Base-by-base conservation (phyloP, 2,888 invertebrate genomes). In the Lamellibrachia satsuma region DNA sequence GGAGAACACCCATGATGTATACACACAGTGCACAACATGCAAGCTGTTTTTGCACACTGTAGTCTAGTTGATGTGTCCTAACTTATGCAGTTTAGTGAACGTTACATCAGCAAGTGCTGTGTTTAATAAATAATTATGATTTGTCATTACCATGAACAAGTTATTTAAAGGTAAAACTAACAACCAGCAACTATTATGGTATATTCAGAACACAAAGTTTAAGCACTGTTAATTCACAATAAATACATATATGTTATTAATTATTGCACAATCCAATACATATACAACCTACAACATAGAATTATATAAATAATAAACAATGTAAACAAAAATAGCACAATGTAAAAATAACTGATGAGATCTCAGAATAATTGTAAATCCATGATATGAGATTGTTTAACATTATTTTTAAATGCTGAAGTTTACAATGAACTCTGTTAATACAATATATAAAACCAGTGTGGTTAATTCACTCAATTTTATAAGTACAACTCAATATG, bases 371-470 rank as follows among this genome's bases (percentile, higher is more conserved):
- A 75, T 15, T 15, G 75, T n/a, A 75, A 75, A 75, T 75, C 75
- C 75, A 75, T 75, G 75, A 75, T 75, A 75, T 75, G 75, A 75
- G 75, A 75, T 75, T 75, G 75, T 75, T 75, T 75, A 75, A 75
- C 75, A 75, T 22, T 75, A 75, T 75, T 75, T 75, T 75, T 75
- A 75, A 75, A 75, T 75, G 75, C 22, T 75, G 75, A 75, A 75
- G 75, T 11, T 75, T 75, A 22, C 75, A 75, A 75, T 6, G 75
- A 11, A 75, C 22, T 75, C 75, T 75, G 75, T 75, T 75, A 39
- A 39, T 39, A 39, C 1, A 39, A 39, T 39, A 75, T n/a, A 75
- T n/a, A 75, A 22, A 75, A 75, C 75, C 75, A 60, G 1, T 60
- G 22, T 60, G 60, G 15, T 60, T 60, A 60, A 60, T 60, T 60